phyloP scores from a whole-genome alignment of 2,797 vertebrate species.

The Aldrovandia affinis region DNA sequence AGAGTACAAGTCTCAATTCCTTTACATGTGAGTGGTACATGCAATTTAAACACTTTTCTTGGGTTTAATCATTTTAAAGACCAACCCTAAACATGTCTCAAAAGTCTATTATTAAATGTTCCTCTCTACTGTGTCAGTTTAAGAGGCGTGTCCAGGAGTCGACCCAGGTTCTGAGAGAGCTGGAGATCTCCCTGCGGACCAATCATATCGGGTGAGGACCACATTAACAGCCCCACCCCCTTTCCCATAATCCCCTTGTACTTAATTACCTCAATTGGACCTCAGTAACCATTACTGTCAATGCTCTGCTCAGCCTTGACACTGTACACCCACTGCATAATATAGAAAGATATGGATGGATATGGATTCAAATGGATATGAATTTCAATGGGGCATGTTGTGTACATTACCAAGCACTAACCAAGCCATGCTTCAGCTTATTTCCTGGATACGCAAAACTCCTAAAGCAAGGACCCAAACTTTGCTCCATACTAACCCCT shows the following conservation, averaged over 20 bases:
- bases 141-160: slow-evolving; percentile 89
- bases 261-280: not conserved
- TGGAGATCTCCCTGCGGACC: slow-evolving; percentile 94
- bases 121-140: slow-evolving; percentile 70
- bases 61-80: not conserved
- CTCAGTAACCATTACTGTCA: not conserved
- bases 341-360: too few species aligned
- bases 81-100: too few species aligned
- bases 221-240: not conserved
- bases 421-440: slow-evolving; percentile 2
- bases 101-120: not conserved
- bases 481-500: not conserved
- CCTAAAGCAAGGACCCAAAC: not conserved
- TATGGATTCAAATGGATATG: too few species aligned
- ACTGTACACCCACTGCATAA: not conserved
- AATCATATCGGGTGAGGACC: slow-evolving; percentile 90
- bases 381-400: too few species aligned
- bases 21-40: not conserved
- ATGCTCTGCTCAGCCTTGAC: not conserved
- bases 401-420: not conserved
- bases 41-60: not conserved
- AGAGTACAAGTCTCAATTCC: not conserved
- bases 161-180: slow-evolving; percentile 86
- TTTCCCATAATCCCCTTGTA: not conserved
- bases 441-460: not conserved